Conservation (phyloP, 30 jellyfish, hydroid and myxozoan genomes). For the Haliclystus octoradiatus region DNA sequence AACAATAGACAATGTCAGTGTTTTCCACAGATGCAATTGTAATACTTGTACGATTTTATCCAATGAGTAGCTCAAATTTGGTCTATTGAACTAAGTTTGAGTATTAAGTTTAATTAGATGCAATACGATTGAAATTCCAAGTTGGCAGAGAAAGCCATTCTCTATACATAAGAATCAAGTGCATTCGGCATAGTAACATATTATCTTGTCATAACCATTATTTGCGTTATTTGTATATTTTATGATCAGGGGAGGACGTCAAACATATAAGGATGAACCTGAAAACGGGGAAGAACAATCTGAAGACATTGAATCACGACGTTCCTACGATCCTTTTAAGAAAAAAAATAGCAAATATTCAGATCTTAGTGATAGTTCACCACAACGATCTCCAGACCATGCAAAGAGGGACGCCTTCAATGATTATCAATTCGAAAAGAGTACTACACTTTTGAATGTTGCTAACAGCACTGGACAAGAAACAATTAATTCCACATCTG, state of each 20-base stretch:
- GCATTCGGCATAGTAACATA: too few relatives aligned
- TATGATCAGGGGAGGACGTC: neutral
- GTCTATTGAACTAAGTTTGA: too few relatives aligned
- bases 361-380: neutral
- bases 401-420: neutral
- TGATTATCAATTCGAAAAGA: neutral
- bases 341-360: neutral
- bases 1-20: too few relatives aligned
- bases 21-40: too few relatives aligned
- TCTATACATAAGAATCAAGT: too few relatives aligned
- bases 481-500: neutral
- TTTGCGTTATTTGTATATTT: too few relatives aligned
- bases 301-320: conserved; percentile 45
- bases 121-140: too few relatives aligned
- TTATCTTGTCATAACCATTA: too few relatives aligned
- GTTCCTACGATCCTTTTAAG: neutral
- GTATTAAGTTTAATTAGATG: too few relatives aligned
- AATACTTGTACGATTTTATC: too few relatives aligned
- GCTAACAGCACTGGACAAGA: neutral
- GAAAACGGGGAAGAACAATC: conserved; percentile 76
- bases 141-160: too few relatives aligned
- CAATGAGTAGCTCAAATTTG: too few relatives aligned
- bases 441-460: neutral
- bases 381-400: neutral
- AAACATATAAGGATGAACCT: conserved; percentile 81